phyloP scores from a whole-genome alignment of 1,140 invertebrate genomes.

The Diorhabda carinulata region DNA sequence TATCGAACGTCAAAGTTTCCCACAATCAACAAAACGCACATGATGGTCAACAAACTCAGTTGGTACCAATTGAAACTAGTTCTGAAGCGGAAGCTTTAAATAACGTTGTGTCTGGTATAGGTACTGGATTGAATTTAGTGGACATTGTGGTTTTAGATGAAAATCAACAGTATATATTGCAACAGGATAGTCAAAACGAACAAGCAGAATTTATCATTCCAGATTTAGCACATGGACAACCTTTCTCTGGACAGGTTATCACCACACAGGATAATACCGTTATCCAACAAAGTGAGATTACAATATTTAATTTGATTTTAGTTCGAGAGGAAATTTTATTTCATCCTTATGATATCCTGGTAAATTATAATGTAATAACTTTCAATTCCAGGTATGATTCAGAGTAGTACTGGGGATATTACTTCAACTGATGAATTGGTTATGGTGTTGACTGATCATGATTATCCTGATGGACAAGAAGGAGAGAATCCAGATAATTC shows the following conservation, averaged over 20 bases:
- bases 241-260: conserved; percentile 20
- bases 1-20: conserved; percentile 39
- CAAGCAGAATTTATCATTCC: conserved; percentile 41
- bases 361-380: background rate
- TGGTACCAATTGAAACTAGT: conserved; percentile 51
- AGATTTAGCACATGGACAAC: conserved; percentile 26
- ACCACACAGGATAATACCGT: conserved; percentile 20
- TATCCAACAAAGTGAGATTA: conserved; percentile 8
- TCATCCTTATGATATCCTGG: too few relatives aligned
- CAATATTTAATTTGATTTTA: background rate
- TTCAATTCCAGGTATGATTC: conserved; percentile 25
- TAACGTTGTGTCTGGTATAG: conserved; percentile 55
- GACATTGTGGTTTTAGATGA: conserved; percentile 56
- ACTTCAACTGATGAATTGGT: conserved; percentile 46
- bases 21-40: conserved; percentile 7
- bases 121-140: conserved; percentile 55
- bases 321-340: background rate
- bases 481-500: conserved; percentile 51
- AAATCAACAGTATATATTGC: conserved; percentile 50
- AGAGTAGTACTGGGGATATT: conserved; percentile 32
- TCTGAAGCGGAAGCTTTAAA: conserved; percentile 56
- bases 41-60: background rate
- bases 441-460: conserved; percentile 48
- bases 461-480: conserved; percentile 43
- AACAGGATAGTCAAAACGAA: conserved; percentile 25